Percentiles rank a stretch among this genome's conserved stretches.
Evolutionary conservation across 2,888 invertebrate species (phyloP).

Genomic region (Lithophane socia): DNA sequence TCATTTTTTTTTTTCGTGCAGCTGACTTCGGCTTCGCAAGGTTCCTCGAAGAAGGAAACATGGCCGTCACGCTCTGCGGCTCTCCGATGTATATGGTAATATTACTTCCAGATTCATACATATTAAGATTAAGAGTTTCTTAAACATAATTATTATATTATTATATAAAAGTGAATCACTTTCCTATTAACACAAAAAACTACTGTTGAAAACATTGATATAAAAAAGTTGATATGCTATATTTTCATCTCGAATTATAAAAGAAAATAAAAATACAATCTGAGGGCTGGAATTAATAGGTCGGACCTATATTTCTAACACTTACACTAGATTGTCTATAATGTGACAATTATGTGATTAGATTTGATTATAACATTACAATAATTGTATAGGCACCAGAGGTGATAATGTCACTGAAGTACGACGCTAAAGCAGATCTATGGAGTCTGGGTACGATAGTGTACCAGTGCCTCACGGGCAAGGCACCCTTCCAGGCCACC

Average conservation of each 20-base stretch:
- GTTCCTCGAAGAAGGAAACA: constrained; percentile 99
- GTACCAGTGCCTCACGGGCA: constrained; percentile 99
- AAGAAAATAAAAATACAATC: neutral
- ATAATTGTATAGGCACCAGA: constrained; percentile 95
- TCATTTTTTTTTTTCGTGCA: constrained; percentile 80
- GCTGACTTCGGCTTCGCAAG: constrained; percentile 99
- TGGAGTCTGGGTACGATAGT: constrained; percentile 99
- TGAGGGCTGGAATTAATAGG: neutral
- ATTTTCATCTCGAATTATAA: constrained; percentile 2
- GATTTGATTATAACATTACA: neutral
- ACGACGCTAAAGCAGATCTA: constrained; percentile 99
- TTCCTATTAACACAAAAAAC: neutral
- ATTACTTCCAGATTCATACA: constrained; percentile 41
- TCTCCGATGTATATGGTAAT: constrained; percentile 99
- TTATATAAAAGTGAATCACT: neutral
- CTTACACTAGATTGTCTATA: neutral
- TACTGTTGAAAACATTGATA: no score
- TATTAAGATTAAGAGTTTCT: neutral
- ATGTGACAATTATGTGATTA: neutral
- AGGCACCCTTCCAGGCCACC: constrained; percentile 99
- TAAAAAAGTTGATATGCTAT: neutral
- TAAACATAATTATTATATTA: no score
- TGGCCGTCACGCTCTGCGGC: constrained; percentile 99
- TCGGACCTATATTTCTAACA: neutral
- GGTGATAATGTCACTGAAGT: constrained; percentile 99